Evolutionary conservation across 2,888 invertebrate genomes (phyloP).

Genomic region (Cephonodes hylas): DNA sequence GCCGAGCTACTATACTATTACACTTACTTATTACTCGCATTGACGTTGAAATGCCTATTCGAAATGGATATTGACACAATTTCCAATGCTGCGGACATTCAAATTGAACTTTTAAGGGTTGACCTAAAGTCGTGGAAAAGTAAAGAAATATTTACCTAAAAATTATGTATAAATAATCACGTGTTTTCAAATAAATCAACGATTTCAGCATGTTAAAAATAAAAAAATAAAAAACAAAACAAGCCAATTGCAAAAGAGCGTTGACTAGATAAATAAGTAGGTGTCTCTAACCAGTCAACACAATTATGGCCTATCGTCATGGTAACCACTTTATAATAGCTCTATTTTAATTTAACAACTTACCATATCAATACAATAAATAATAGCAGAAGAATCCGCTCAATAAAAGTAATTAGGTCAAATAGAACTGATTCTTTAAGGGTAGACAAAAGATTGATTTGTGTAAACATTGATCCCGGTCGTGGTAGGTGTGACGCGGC

Average conservation of each 20-base stretch:
- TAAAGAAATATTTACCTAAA: too few relatives aligned
- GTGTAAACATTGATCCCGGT: background rate
- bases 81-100: constrained; percentile 47
- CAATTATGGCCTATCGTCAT: too few relatives aligned
- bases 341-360: too few relatives aligned
- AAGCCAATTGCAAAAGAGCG: too few relatives aligned
- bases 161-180: too few relatives aligned
- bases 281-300: too few relatives aligned
- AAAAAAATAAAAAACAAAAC: too few relatives aligned
- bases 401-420: too few relatives aligned
- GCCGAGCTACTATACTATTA: constrained; percentile 77
- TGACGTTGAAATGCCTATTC: constrained; percentile 71
- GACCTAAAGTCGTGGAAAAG: background rate
- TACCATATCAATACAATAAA: background rate
- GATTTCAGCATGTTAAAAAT: too few relatives aligned
- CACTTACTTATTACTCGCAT: constrained; percentile 77
- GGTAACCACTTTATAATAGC: too few relatives aligned
- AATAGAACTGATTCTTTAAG: background rate
- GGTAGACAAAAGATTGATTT: background rate
- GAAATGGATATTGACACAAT: constrained; percentile 68
- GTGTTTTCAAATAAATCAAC: too few relatives aligned
- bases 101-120: constrained; percentile 20
- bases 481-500: constrained; percentile 12
- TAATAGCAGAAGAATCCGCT: background rate
- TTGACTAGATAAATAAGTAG: too few relatives aligned